Percentiles rank a stretch among this genome's conserved stretches.
phyloP scores from a whole-genome alignment of 2,888 invertebrate species.

The Drosophila vallismaia region DNA sequence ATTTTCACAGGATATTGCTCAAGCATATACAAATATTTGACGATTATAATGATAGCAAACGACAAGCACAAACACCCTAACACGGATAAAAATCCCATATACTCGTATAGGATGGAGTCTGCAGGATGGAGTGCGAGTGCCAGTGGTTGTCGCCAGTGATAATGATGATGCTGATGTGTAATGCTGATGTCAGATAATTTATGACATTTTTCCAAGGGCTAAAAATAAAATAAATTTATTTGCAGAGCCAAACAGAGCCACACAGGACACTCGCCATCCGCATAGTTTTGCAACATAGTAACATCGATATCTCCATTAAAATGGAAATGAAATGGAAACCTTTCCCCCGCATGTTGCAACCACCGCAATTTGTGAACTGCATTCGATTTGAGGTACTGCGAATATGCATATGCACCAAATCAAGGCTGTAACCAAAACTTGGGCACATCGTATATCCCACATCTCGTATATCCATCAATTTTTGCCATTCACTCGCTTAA shows the following conservation, averaged over 20 bases:
- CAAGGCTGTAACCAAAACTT: conserved; percentile 16
- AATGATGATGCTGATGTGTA: conserved; percentile 40
- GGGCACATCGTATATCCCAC: conserved; percentile 6
- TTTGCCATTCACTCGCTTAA: conserved; percentile 49
- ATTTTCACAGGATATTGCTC: conserved; percentile 52
- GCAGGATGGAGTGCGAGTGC: conserved; percentile 16
- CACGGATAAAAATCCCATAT: background rate
- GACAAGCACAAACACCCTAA: conserved; percentile 7
- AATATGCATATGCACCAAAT: conserved; percentile 22
- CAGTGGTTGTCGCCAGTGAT: conserved; percentile 35
- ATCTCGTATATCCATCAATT: conserved; percentile 13
- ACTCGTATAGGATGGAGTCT: no score
- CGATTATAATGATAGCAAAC: conserved; percentile 46
- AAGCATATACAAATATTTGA: conserved; percentile 53
- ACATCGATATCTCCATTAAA: conserved; percentile 42
- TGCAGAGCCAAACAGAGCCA: conserved; percentile 12
- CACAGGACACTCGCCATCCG: background rate
- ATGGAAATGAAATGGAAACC: conserved; percentile 46
- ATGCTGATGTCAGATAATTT: conserved; percentile 45
- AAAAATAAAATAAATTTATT: conserved; percentile 47
- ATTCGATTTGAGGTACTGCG: conserved; percentile 17
- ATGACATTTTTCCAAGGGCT: conserved; percentile 38
- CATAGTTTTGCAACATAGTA: background rate
- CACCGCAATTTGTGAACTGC: conserved; percentile 23
- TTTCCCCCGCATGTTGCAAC: background rate